Conservation (phyloP, 35 echinoderm and acorn worm genomes). For the Heliocidaris erythrogramma region DNA sequence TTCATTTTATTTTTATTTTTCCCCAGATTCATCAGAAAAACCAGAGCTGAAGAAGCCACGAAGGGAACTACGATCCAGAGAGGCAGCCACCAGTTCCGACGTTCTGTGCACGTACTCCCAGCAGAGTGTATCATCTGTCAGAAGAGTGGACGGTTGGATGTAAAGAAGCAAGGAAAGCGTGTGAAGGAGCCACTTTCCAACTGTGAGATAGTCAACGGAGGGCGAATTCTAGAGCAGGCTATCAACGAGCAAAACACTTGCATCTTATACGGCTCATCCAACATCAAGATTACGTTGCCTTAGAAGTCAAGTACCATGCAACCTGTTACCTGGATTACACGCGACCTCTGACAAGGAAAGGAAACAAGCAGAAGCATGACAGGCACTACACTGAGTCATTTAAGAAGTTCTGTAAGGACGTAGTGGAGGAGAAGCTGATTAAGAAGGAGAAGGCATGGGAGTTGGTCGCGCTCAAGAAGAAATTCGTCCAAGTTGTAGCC, state of each 20-base stretch:
- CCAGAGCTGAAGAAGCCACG: too few relatives aligned
- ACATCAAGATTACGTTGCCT: not conserved
- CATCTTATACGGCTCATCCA: not conserved
- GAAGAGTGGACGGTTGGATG: not conserved
- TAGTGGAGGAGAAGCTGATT: not conserved
- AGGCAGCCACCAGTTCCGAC: too few relatives aligned
- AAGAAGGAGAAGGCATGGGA: not conserved
- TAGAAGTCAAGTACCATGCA: not conserved
- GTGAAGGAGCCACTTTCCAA: too few relatives aligned
- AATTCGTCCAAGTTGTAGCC: not conserved
- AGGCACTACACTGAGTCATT: not conserved
- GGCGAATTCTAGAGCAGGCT: not conserved
- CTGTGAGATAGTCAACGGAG: not conserved
- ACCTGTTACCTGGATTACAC: too few relatives aligned
- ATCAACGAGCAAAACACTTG: not conserved
- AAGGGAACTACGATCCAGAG: too few relatives aligned
- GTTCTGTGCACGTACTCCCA: not conserved
- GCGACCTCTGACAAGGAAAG: too few relatives aligned
- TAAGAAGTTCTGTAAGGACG: not conserved
- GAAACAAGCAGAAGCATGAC: not conserved
- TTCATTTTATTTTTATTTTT: too few relatives aligned
- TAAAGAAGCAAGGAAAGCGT: too few relatives aligned
- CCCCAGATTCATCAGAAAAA: too few relatives aligned
- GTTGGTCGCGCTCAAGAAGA: not conserved
- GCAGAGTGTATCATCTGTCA: not conserved